These are phyloP conservation scores for Aurelia coerulea DNA, from an alignment of 30 jellyfish, hydroid and myxozoan species.

Conservation along the genomic window DNA sequence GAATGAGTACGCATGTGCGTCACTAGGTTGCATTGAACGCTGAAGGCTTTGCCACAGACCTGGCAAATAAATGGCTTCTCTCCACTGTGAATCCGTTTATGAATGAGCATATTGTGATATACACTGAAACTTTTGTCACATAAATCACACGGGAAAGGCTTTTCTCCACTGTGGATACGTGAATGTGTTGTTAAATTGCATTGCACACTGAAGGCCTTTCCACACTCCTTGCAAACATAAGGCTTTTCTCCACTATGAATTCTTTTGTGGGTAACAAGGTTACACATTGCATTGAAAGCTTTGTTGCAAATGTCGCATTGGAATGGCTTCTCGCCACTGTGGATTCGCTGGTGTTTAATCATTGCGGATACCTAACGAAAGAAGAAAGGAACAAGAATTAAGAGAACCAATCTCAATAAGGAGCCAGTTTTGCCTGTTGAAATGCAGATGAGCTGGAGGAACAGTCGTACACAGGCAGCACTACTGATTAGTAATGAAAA, in stretches of 20 bases:
- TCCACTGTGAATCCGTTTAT: slow-evolving; percentile 59
- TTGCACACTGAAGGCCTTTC: slow-evolving; percentile 60
- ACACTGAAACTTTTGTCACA: slow-evolving; percentile 60
- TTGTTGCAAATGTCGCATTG: slow-evolving; percentile 57
- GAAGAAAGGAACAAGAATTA: neutral
- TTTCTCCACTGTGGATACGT: slow-evolving; percentile 56
- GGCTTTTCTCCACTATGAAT: slow-evolving; percentile 73
- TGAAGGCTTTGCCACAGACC: slow-evolving; percentile 46
- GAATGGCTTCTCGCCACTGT: slow-evolving; percentile 76
- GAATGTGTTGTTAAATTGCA: slow-evolving; percentile 62
- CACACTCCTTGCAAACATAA: slow-evolving; percentile 47
- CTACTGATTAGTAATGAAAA: too few species aligned
- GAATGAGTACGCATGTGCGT: slow-evolving; percentile 69
- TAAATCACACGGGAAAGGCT: slow-evolving; percentile 50
- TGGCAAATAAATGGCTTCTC: slow-evolving; percentile 53
- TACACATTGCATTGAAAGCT: slow-evolving; percentile 65
- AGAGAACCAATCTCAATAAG: neutral
- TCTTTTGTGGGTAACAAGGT: slow-evolving; percentile 61
- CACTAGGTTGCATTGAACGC: slow-evolving; percentile 63
- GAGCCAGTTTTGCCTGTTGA: neutral
- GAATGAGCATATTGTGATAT: slow-evolving; percentile 50
- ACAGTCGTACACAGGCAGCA: too few species aligned
- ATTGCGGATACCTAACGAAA: slow-evolving; percentile 34
- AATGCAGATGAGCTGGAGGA: neutral
- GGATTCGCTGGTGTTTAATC: slow-evolving; percentile 48